Evolutionary conservation across 2,888 invertebrate species (phyloP).

Genomic region (Marronus borbonicus): DNA sequence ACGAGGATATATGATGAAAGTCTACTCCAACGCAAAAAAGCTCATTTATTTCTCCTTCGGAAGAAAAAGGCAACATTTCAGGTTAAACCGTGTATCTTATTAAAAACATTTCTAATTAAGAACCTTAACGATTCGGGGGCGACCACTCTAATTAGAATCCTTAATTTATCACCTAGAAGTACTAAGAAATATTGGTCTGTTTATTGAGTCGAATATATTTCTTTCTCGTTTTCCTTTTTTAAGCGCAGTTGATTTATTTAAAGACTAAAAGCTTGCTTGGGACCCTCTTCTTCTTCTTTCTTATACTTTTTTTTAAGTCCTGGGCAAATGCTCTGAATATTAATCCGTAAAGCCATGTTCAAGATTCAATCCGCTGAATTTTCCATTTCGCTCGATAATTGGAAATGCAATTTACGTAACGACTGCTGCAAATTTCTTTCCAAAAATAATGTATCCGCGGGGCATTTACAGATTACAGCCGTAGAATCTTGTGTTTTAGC

Average conservation of each 20-base stretch:
- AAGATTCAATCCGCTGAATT: constrained; percentile 8
- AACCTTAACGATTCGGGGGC: background rate
- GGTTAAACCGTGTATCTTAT: background rate
- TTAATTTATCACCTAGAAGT: constrained; percentile 3
- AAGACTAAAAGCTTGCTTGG: constrained; percentile 12
- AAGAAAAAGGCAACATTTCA: background rate
- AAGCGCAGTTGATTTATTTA: constrained; percentile 20
- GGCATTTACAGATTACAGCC: background rate
- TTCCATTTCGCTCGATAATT: background rate
- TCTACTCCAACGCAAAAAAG: no score
- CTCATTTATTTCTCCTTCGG: no score
- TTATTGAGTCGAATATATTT: background rate
- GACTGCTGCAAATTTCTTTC: background rate
- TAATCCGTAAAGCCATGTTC: background rate
- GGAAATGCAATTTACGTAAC: constrained; percentile 15
- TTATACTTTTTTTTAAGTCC: background rate
- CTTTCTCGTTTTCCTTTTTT: background rate
- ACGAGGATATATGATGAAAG: no score
- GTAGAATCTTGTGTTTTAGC: background rate
- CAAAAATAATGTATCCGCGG: background rate
- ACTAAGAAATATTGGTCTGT: background rate
- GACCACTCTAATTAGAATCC: background rate
- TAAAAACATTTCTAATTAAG: background rate
- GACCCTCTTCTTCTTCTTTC: background rate
- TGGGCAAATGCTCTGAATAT: background rate